phyloP scores from a whole-genome alignment of 1,140 invertebrate species.

The Rhagoletis pomonella region DNA sequence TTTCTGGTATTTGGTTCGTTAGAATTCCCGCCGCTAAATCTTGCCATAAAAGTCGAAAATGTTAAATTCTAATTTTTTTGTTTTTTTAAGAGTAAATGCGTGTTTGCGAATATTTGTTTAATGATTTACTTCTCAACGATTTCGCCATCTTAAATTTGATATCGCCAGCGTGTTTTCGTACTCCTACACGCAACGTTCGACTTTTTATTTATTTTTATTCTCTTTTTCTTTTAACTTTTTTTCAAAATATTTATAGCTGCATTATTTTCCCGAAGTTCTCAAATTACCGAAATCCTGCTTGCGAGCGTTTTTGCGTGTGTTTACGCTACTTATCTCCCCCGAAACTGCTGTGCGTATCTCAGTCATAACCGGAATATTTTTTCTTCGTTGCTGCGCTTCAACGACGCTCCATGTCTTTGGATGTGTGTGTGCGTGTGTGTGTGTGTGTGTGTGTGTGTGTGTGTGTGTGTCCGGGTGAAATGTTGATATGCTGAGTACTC shows the following conservation, averaged over 20 bases:
- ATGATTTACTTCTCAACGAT: neutral
- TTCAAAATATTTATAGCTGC: slow-evolving; percentile 26
- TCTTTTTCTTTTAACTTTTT: neutral
- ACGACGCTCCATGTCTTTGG: too few species aligned
- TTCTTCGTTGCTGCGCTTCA: neutral
- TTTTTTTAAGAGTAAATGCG: neutral
- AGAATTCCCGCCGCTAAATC: neutral
- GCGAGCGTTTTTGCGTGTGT: neutral
- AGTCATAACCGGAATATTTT: neutral
- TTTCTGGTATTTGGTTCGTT: neutral
- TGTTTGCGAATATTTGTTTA: neutral
- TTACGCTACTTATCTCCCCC: neutral
- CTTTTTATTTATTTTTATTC: neutral
- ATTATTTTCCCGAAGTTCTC: slow-evolving; percentile 28
- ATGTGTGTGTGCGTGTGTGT: too few species aligned
- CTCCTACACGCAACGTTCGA: too few species aligned
- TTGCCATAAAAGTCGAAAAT: neutral
- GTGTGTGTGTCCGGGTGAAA: neutral
- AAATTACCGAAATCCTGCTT: slow-evolving; percentile 28
- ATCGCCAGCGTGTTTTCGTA: too few species aligned
- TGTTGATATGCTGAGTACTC: neutral
- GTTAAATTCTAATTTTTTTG: neutral
- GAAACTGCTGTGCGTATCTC: neutral
- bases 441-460: too few species aligned
- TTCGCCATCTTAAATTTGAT: neutral